Percentiles rank a stretch among this genome's conserved stretches.
These are phyloP conservation scores for Epinephelus coioides DNA, from an alignment of 2,797 vertebrate species.

Conservation along the genomic window DNA sequence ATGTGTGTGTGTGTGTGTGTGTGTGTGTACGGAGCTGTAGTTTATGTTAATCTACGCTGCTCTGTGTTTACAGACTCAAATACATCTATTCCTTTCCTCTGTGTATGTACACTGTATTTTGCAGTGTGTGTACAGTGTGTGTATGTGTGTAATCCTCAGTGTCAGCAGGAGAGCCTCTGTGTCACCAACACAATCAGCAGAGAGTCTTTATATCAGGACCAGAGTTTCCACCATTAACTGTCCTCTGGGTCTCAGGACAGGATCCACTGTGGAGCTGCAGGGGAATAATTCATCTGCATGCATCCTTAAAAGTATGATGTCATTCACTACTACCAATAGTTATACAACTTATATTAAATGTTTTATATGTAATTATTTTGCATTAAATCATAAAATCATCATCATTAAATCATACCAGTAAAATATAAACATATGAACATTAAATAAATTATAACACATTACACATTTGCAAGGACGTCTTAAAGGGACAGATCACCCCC, in stretches of 20 bases:
- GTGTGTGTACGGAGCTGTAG: not conserved
- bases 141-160: slow-evolving; percentile 49
- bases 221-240: slow-evolving; percentile 80
- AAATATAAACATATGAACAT: too few relatives aligned
- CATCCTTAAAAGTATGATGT: slow-evolving; percentile 14
- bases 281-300: slow-evolving; percentile 36
- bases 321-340: too few relatives aligned
- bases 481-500: too few relatives aligned
- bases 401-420: too few relatives aligned
- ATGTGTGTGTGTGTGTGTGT: slow-evolving; percentile 42
- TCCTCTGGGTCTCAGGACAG: slow-evolving; percentile 62
- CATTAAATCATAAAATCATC: too few relatives aligned
- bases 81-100: slow-evolving; percentile 32
- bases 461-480: not conserved
- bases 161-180: slow-evolving; percentile 65
- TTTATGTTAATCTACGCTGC: slow-evolving; percentile 43
- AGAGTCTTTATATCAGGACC: slow-evolving; percentile 72
- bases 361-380: too few relatives aligned
- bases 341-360: too few relatives aligned
- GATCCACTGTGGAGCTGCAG: slow-evolving; percentile 49
- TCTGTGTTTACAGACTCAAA: slow-evolving; percentile 47
- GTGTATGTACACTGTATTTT: slow-evolving; percentile 34
- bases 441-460: too few relatives aligned
- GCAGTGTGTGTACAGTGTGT: slow-evolving; percentile 10
- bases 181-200: slow-evolving; percentile 73